Percentiles rank a stretch among this genome's conserved stretches.
phyloP scores from a whole-genome alignment of 2,797 vertebrate genomes.

The Eospalax fontanierii region DNA sequence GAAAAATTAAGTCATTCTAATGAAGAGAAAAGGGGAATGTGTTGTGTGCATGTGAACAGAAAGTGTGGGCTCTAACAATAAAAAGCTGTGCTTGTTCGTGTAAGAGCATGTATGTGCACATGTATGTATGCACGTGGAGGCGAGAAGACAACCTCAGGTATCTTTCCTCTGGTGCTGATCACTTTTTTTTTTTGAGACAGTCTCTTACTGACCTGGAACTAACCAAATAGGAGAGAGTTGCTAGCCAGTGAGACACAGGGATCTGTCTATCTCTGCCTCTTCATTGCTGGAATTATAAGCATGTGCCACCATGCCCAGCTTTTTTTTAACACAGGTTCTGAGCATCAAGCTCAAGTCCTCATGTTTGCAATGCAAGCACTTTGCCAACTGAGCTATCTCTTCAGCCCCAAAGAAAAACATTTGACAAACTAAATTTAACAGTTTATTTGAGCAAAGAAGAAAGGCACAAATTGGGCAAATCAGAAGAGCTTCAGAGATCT shows the following conservation, averaged over 20 bases:
- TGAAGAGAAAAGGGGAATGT: not conserved
- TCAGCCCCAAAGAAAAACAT: not conserved
- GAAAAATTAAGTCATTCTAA: constrained; percentile 7
- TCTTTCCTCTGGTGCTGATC: not conserved
- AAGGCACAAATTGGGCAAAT: not conserved
- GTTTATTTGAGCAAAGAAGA: not conserved
- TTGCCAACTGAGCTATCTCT: not conserved
- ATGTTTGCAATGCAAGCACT: not conserved
- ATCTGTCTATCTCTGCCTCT: not conserved
- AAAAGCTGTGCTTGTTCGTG: not conserved
- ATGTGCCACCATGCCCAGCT: not conserved
- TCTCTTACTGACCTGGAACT: not conserved
- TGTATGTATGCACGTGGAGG: not conserved
- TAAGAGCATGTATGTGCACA: too few relatives aligned
- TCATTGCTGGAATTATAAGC: too few relatives aligned
- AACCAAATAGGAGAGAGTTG: not conserved
- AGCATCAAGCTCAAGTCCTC: not conserved
- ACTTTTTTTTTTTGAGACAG: not conserved
- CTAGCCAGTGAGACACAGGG: not conserved
- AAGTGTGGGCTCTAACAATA: too few relatives aligned
- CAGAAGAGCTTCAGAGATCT: not conserved
- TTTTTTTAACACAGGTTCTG: not conserved
- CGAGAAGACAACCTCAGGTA: too few relatives aligned
- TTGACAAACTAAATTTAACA: not conserved
- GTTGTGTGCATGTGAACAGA: not conserved